Conservation (phyloP, 2,888 invertebrate species). For the Hemaris fuciformis region DNA sequence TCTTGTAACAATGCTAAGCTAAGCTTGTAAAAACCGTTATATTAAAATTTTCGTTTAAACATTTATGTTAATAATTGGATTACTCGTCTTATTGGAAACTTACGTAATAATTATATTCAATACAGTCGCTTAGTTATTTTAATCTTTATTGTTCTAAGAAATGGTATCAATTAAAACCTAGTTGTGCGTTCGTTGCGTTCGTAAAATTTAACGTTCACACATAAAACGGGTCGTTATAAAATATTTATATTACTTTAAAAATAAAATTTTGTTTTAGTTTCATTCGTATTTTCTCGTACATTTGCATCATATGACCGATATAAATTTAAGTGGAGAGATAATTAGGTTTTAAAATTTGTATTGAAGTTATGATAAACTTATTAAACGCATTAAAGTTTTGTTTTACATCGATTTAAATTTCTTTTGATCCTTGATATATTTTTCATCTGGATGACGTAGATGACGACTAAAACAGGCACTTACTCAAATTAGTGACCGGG, state of each 20-base stretch:
- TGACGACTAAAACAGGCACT: background rate
- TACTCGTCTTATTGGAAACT: too few relatives aligned
- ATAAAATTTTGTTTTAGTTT: background rate
- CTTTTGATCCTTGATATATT: background rate
- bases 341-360: background rate
- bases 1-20: too few relatives aligned
- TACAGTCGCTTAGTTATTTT: background rate
- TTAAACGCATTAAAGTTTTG: too few relatives aligned
- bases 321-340: background rate
- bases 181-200: background rate
- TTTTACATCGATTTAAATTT: background rate
- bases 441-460: background rate
- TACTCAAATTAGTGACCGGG: background rate
- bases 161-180: background rate
- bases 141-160: background rate
- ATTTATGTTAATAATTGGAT: too few relatives aligned
- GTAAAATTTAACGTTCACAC: constrained; percentile 5
- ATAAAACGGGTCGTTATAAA: background rate
- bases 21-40: too few relatives aligned
- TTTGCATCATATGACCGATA: background rate
- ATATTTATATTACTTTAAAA: background rate
- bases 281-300: background rate
- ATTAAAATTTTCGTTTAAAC: too few relatives aligned
- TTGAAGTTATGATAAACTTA: too few relatives aligned
- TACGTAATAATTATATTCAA: background rate